Conservation (phyloP, 2,888 invertebrate genomes). For the Tetramorium bicarinatum region DNA sequence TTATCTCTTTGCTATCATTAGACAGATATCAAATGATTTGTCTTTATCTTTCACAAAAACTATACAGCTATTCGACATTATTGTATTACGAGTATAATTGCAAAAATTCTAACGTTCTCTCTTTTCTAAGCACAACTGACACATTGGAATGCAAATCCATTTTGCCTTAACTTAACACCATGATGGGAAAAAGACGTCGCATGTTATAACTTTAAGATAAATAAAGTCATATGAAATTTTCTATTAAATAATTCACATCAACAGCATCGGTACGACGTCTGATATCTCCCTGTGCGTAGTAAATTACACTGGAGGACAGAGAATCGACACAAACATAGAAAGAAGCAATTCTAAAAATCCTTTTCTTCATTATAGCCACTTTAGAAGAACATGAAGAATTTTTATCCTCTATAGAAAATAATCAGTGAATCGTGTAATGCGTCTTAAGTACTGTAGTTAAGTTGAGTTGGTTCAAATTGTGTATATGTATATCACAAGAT, state of each 20-base stretch:
- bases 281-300: conserved; percentile 66
- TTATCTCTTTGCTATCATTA: conserved; percentile 1
- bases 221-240: conserved; percentile 23
- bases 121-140: conserved; percentile 36
- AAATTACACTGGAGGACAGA: conserved; percentile 48
- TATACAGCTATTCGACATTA: conserved; percentile 41
- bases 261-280: conserved; percentile 18
- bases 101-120: conserved; percentile 12
- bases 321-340: neutral
- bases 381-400: neutral
- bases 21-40: conserved; percentile 28
- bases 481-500: conserved; percentile 11
- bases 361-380: neutral
- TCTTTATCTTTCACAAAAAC: conserved; percentile 2
- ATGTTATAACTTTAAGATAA: neutral
- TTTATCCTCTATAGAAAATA: conserved; percentile 9
- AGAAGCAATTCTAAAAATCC: neutral
- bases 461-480: conserved; percentile 1
- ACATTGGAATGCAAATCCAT: conserved; percentile 62
- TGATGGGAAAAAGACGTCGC: neutral
- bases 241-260: neutral
- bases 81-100: conserved; percentile 28
- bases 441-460: conserved; percentile 7
- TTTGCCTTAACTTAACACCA: conserved; percentile 37
- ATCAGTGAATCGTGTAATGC: conserved; percentile 1